Conservation (phyloP, 1,140 invertebrate species). For the Brachionus sp. region DNA sequence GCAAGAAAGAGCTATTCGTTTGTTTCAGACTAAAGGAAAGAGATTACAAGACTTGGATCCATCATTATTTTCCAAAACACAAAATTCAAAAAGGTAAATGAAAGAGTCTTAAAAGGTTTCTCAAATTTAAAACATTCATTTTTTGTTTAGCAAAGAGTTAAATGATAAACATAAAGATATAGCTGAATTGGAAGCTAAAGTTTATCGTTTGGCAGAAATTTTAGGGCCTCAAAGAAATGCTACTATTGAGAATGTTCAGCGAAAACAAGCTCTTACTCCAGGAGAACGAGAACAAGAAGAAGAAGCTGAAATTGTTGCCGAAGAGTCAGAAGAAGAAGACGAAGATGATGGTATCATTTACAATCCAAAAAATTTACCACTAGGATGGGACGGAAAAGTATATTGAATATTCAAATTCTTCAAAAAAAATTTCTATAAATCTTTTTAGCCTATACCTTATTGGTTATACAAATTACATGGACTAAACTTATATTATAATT, state of each 20-base stretch:
- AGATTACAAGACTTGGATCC: conserved; percentile 76
- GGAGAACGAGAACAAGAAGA: conserved; percentile 70
- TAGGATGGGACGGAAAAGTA: conserved; percentile 96
- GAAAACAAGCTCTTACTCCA: conserved; percentile 92
- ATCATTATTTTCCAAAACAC: conserved; percentile 79
- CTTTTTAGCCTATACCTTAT: conserved; percentile 79
- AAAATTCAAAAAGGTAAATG: conserved; percentile 27
- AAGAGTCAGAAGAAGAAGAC: conserved; percentile 64
- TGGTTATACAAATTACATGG: conserved; percentile 99
- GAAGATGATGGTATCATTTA: conserved; percentile 92
- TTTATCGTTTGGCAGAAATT: conserved; percentile 76
- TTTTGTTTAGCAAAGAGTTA: conserved; percentile 50
- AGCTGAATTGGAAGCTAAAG: conserved; percentile 78
- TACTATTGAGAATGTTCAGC: conserved; percentile 95
- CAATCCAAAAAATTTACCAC: conserved; percentile 96
- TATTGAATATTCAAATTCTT: conserved; percentile 55
- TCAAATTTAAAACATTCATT: neutral
- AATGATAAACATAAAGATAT: conserved; percentile 63
- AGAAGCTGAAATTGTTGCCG: conserved; percentile 71
- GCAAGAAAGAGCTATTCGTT: conserved; percentile 88
- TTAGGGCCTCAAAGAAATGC: conserved; percentile 71
- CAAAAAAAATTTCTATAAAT: conserved; percentile 2
- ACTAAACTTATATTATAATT: conserved; percentile 95
- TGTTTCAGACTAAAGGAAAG: conserved; percentile 93
- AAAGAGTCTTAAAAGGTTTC: neutral